Evolutionary conservation across 2,113 vertebrate genomes (phyloP).

Genomic region (Oreotrochilus melanogaster): DNA sequence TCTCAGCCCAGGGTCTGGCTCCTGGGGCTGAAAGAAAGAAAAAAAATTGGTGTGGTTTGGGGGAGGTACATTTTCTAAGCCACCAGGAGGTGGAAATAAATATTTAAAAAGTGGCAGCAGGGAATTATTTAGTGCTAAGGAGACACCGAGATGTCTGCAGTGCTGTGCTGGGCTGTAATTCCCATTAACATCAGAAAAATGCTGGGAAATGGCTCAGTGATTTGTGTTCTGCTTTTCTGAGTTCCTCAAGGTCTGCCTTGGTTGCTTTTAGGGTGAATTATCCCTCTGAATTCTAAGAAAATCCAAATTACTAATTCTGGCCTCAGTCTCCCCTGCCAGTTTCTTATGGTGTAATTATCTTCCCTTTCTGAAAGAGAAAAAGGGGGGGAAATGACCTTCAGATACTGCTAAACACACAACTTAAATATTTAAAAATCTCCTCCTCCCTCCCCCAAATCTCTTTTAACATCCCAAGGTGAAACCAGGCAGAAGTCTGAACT

Average conservation of each 20-base stretch:
- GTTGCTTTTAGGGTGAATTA: not conserved
- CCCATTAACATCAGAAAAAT: not conserved
- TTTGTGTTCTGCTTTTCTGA: not conserved
- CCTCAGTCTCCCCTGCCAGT: not conserved
- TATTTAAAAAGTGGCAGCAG: not conserved
- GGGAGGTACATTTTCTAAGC: not conserved
- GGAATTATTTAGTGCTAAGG: not conserved
- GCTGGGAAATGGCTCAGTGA: fast-evolving
- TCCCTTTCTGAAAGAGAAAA: not conserved
- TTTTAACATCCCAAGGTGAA: not conserved
- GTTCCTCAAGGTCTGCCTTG: not conserved
- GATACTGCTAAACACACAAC: not conserved
- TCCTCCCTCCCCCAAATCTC: not conserved
- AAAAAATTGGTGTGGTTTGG: not conserved
- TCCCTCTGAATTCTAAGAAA: not conserved
- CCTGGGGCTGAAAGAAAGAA: not conserved
- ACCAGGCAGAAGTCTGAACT: not conserved
- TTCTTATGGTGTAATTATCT: not conserved
- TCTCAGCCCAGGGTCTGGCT: not conserved
- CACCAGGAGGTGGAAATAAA: not conserved
- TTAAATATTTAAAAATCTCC: not conserved
- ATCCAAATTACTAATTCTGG: not conserved
- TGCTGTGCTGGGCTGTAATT: not conserved
- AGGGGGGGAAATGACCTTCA: not conserved
- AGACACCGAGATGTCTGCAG: not conserved